Base-by-base conservation (phyloP, 2,113 vertebrate species). In the Peromyscus polionotus region DNA sequence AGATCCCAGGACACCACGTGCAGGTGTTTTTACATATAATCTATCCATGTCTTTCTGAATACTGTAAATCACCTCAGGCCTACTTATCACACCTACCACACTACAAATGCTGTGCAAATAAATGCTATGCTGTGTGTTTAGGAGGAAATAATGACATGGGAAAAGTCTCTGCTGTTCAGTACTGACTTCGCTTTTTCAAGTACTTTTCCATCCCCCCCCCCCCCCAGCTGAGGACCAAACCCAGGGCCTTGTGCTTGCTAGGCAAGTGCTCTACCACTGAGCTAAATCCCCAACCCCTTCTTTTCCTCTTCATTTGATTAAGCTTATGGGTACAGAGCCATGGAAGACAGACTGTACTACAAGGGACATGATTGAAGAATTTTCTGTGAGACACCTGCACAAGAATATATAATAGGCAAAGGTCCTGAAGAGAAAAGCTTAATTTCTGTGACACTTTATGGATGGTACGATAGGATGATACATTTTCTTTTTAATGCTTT, bases 361-460 rank as follows among this genome's bases (percentile, higher is more conserved):
- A 67, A 83, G 72, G 10, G n/a, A 86, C 33, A 5, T n/a, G 51
- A 24, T 9, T 13, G 45, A 67, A 48, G 48, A 54, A 36, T 72
- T 88, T 54, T 72, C 33, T 39, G 13, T 28, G 4, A 70, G 54
- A 77, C 4, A 45, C 11, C 28, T 90, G n/a, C 4, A 91, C 36
- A 20, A 85, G 17, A 93, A 51, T 83, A 45, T 88, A 67, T 48
- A 39, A 8, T 63, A 90, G 17, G 42, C 33, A 83, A 92, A 84
- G 16, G 42, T n/a, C 3, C 45, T 95, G 92, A 94, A 8, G 0
- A 0, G 6, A 48, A 94, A 93, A 83, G 96, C 93, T 63, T 97
- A 77, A 94, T 94, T 95, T 98, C 88, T 92, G 97, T 97, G 96
- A 94, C 20, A 0, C 90, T 94, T 98, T 96, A 95, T 51, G 54